A percentile compares a stretch with the other conserved stretches of the same genome.
Conservation (phyloP, 2,888 invertebrate genomes). For the Oxyteleia sp. region DNA sequence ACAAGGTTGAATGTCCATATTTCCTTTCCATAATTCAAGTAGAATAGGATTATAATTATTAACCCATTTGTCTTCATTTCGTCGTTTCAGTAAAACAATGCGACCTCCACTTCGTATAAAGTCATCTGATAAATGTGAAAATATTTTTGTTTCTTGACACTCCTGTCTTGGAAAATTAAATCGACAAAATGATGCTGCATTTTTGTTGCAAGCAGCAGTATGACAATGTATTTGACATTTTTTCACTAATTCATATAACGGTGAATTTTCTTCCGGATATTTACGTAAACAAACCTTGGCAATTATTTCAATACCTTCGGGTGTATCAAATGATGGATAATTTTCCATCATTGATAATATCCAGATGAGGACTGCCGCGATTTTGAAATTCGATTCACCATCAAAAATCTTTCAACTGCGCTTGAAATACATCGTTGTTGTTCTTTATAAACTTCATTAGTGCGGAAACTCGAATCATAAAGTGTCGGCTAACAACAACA, state of each 20-base stretch:
- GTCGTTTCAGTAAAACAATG: slow-evolving; percentile 79
- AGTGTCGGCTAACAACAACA: slow-evolving; percentile 33
- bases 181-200: slow-evolving; percentile 66
- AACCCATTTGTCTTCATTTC: slow-evolving; percentile 57
- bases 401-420: slow-evolving; percentile 76
- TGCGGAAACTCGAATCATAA: slow-evolving; percentile 35
- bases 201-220: slow-evolving; percentile 71
- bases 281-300: slow-evolving; percentile 66
- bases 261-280: slow-evolving; percentile 64
- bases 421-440: slow-evolving; percentile 29
- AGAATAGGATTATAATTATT: slow-evolving; percentile 81
- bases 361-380: slow-evolving; percentile 82
- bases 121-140: slow-evolving; percentile 79
- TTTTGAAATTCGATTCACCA: slow-evolving; percentile 83
- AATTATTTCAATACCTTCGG: slow-evolving; percentile 65
- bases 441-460: slow-evolving; percentile 26
- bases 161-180: slow-evolving; percentile 74
- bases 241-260: slow-evolving; percentile 66
- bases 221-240: slow-evolving; percentile 72
- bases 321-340: slow-evolving; percentile 71
- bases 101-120: slow-evolving; percentile 79
- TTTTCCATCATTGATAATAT: slow-evolving; percentile 80
- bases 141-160: slow-evolving; percentile 60
- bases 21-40: slow-evolving; percentile 79
- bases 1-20: slow-evolving; percentile 82